Conservation (phyloP, 2,113 vertebrate genomes). For the Pachycephala philippinensis region DNA sequence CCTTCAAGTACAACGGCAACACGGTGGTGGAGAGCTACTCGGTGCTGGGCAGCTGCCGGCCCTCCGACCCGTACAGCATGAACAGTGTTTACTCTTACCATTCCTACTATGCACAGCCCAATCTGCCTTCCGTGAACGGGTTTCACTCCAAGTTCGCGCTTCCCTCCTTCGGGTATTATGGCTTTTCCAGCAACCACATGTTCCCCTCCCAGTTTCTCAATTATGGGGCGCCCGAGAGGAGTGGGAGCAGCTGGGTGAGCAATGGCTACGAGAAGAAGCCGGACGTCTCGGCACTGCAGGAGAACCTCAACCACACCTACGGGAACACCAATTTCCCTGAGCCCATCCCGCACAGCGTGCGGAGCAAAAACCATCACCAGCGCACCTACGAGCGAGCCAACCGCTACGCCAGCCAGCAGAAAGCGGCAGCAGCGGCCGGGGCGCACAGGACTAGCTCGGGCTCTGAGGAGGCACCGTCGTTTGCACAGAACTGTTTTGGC, state of each 20-base stretch:
- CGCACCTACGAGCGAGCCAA: slow-evolving; percentile 73
- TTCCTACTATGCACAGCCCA: slow-evolving; percentile 94
- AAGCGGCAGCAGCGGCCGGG: not conserved
- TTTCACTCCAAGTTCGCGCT: slow-evolving; percentile 90
- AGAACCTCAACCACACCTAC: slow-evolving; percentile 78
- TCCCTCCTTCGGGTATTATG: slow-evolving; percentile 86
- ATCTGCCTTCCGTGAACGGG: slow-evolving; percentile 87
- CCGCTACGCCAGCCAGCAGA: slow-evolving; percentile 65
- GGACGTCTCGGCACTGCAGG: slow-evolving; percentile 80
- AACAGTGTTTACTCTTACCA: slow-evolving; percentile 87
- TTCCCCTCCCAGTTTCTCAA: slow-evolving; percentile 86
- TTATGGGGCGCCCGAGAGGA: slow-evolving; percentile 73
- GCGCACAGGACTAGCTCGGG: slow-evolving; percentile 60
- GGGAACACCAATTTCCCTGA: slow-evolving; percentile 71
- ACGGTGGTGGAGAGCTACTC: slow-evolving; percentile 82
- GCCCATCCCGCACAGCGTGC: slow-evolving; percentile 41
- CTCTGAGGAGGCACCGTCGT: slow-evolving; percentile 66
- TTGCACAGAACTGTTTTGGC: slow-evolving; percentile 75
- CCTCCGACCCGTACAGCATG: slow-evolving; percentile 86
- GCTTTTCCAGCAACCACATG: slow-evolving; percentile 84
- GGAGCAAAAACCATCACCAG: slow-evolving; percentile 73
- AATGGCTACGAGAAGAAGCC: slow-evolving; percentile 83
- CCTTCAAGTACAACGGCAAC: slow-evolving; percentile 81
- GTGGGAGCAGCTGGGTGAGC: slow-evolving; percentile 66
- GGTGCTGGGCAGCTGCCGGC: slow-evolving; percentile 81